phyloP scores from a whole-genome alignment of 2,888 invertebrate genomes.

The Pachydiplax longipennis region DNA sequence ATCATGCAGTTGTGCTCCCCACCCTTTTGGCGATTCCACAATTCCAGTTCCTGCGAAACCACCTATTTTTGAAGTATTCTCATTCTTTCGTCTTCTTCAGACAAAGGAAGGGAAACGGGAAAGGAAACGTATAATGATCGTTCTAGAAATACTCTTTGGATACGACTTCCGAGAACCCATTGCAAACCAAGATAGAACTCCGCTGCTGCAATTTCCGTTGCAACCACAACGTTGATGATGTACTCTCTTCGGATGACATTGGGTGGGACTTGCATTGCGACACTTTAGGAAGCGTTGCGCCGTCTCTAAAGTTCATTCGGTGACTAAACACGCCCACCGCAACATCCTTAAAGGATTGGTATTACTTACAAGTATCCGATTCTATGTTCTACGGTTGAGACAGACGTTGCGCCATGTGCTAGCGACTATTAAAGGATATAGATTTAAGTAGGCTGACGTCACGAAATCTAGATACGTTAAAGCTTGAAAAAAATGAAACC shows the following conservation, averaged over 20 bases:
- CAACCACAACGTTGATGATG: not conserved
- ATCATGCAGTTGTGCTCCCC: not conserved
- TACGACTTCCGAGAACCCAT: not conserved
- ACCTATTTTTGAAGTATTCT: not conserved
- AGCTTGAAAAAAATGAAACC: too few relatives aligned
- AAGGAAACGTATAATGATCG: not conserved
- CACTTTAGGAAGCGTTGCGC: not conserved
- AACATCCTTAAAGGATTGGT: not conserved
- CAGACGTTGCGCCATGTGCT: too few relatives aligned
- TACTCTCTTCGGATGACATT: not conserved
- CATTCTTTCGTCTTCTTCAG: not conserved
- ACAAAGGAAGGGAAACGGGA: not conserved
- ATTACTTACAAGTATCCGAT: not conserved
- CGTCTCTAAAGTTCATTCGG: not conserved
- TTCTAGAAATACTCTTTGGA: not conserved
- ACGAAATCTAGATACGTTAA: too few relatives aligned
- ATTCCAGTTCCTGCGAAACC: not conserved
- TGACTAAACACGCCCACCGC: slow-evolving; percentile 9
- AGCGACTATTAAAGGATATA: too few relatives aligned
- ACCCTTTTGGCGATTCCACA: not conserved
- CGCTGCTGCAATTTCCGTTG: not conserved
- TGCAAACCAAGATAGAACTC: too few relatives aligned
- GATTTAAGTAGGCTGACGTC: too few relatives aligned
- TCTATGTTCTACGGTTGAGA: not conserved
- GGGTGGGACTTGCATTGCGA: not conserved